Conservation (phyloP, 2,113 vertebrate genomes). For the Heteronetta atricapilla region DNA sequence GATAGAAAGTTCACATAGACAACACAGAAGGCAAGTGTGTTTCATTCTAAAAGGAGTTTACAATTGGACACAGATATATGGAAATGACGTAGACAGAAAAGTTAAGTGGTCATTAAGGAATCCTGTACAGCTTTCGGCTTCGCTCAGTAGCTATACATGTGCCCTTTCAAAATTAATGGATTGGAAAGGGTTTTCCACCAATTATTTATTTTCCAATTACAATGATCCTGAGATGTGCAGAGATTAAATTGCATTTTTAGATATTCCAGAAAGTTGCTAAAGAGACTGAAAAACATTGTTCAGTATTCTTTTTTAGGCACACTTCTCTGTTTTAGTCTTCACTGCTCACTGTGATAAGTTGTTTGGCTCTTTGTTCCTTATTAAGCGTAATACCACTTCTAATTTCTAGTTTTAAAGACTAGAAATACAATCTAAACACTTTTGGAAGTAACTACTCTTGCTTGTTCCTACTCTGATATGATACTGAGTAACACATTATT, state of each 20-base stretch:
- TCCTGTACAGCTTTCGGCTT: neutral
- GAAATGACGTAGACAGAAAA: neutral
- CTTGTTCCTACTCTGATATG: neutral
- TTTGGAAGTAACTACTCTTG: neutral
- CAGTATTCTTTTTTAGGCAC: neutral
- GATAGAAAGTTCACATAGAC: neutral
- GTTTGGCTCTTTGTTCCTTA: neutral
- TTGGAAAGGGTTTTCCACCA: neutral
- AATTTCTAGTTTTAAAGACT: neutral
- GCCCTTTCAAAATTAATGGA: neutral
- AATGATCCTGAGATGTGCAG: neutral
- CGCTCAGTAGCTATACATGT: neutral
- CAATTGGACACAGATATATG: neutral
- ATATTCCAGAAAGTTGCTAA: neutral
- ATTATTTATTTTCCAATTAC: neutral
- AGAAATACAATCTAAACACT: neutral
- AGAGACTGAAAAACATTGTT: neutral
- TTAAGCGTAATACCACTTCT: neutral
- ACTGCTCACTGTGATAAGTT: neutral
- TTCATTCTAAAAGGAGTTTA: neutral
- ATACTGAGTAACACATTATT: neutral
- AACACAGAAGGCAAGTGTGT: neutral
- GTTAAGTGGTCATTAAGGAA: neutral
- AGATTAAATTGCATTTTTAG: constrained; percentile 5
- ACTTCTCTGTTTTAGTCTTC: neutral